These are phyloP conservation scores for Larimichthys crocea DNA, from an alignment of 2,113 vertebrate genomes.

Conservation along the genomic window DNA sequence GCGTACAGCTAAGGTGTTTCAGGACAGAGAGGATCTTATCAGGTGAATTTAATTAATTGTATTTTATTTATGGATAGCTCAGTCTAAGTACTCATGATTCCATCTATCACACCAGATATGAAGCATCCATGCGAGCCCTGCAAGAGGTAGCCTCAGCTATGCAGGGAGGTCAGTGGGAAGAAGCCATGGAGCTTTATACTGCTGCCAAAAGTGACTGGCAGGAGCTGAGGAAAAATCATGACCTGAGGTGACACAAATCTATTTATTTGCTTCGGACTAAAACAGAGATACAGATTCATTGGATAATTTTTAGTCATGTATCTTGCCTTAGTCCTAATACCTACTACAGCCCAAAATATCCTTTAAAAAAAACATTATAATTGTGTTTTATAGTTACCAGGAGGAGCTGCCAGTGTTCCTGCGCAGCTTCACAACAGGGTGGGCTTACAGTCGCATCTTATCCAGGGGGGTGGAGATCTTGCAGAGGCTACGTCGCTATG, in stretches of 20 bases:
- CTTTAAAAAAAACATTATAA: background rate
- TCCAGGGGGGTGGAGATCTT: constrained; percentile 93
- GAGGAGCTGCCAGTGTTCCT: constrained; percentile 88
- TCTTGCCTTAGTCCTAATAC: too few species aligned
- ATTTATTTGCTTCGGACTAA: constrained; percentile 6
- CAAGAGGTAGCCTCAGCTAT: constrained; percentile 86
- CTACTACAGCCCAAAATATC: too few species aligned
- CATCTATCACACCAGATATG: constrained; percentile 84
- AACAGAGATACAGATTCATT: background rate
- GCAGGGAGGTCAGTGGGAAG: constrained; percentile 89
- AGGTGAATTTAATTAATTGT: constrained; percentile 77
- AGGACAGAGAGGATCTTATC: constrained; percentile 92
- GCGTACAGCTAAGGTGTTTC: constrained; percentile 87
- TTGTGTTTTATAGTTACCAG: constrained; percentile 82
- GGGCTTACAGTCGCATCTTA: constrained; percentile 90
- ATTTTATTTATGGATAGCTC: background rate
- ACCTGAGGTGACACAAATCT: constrained; percentile 86
- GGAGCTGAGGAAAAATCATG: constrained; percentile 80
- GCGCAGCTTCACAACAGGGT: constrained; percentile 91
- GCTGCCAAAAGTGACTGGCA: constrained; percentile 86
- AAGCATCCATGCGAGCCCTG: constrained; percentile 85
- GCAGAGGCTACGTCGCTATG: constrained; percentile 90
- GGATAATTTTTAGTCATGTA: background rate
- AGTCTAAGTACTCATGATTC: background rate
- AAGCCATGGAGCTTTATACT: constrained; percentile 85